Evolutionary conservation across 64 coral and sea anemone species (phyloP).

Genomic region (Stylophora pistillata): DNA sequence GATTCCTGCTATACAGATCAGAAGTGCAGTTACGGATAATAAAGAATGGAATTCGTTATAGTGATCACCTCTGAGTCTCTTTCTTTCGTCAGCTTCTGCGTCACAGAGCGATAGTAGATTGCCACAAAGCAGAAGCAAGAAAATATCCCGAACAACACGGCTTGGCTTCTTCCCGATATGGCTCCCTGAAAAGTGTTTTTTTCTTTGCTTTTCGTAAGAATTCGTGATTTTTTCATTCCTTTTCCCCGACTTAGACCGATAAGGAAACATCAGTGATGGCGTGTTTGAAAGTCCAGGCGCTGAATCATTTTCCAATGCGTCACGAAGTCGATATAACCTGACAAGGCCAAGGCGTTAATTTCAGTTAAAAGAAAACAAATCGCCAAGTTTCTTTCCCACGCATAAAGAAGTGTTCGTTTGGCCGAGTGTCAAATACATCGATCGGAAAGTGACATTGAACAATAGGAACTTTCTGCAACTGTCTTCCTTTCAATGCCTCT

Average conservation of each 20-base stretch:
- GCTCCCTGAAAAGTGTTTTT: not conserved
- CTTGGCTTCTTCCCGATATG: not conserved
- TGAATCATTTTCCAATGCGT: not conserved
- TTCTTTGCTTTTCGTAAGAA: not conserved
- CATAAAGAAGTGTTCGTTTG: not conserved
- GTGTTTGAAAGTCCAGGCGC: not conserved
- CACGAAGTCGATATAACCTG: not conserved
- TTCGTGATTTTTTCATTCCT: not conserved
- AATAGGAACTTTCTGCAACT: not conserved
- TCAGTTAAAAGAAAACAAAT: not conserved
- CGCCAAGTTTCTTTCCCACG: not conserved
- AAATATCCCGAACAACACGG: not conserved
- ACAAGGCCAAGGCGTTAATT: not conserved
- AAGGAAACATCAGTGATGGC: not conserved
- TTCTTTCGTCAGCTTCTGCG: not conserved
- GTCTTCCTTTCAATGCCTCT: not conserved
- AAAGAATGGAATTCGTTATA: conserved; percentile 21
- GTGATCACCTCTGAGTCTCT: not conserved
- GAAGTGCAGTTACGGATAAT: not conserved
- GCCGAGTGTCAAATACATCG: not conserved
- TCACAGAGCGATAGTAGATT: not conserved
- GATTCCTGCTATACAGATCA: not conserved
- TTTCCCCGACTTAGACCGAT: not conserved
- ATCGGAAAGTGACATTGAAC: not conserved
- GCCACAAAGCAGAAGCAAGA: not conserved